Conservation (phyloP, 2,113 vertebrate species). For the Callaeas wilsoni region DNA sequence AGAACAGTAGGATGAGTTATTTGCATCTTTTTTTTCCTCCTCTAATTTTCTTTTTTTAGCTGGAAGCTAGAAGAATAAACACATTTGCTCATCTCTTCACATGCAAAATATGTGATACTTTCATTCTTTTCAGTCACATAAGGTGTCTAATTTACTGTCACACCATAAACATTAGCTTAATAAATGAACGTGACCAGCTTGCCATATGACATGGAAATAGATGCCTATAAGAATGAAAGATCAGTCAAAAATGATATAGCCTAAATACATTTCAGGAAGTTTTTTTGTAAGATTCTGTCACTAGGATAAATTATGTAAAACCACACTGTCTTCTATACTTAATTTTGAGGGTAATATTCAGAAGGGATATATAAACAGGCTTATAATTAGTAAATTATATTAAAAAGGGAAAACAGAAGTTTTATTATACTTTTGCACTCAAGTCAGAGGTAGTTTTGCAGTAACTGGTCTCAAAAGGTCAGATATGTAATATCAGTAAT, state of each 20-base stretch:
- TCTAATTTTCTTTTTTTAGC: not conserved
- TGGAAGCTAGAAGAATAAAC: not conserved
- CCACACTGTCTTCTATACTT: not conserved
- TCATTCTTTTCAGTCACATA: not conserved
- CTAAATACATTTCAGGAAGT: not conserved
- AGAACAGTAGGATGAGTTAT: not conserved
- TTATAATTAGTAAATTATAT: not conserved
- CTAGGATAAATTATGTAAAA: not conserved
- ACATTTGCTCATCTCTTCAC: not conserved
- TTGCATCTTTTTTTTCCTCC: not conserved
- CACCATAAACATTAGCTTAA: not conserved
- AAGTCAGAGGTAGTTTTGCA: constrained; percentile 37
- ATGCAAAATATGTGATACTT: not conserved
- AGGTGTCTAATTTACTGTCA: not conserved
- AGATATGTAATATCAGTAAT: not conserved
- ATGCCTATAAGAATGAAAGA: not conserved
- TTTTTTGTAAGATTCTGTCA: not conserved
- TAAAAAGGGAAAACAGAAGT: not conserved
- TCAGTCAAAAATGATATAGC: not conserved
- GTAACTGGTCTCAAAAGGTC: not conserved
- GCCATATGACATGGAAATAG: not conserved
- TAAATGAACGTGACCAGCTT: not conserved
- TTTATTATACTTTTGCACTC: constrained; percentile 52
- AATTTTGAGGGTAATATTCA: not conserved
- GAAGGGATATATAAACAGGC: not conserved